Evolutionary conservation across 2,888 invertebrate genomes (phyloP), one percentile per base, ranked within the genome.

Genomic region (Athrips mouffetella): DNA sequence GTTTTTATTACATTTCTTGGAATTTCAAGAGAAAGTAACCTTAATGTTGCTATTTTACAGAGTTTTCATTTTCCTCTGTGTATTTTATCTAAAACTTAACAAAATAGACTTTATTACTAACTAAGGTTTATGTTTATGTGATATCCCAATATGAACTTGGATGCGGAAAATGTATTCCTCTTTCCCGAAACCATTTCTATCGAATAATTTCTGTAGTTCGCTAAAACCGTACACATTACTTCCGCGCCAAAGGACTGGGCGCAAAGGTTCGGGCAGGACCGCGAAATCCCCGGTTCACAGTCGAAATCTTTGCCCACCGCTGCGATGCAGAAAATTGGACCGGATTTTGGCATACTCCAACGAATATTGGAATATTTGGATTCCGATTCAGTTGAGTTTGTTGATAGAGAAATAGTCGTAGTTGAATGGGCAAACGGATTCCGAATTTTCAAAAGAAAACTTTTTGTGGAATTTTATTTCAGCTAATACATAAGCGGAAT

Each of bases 251-350:
- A 52, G 55, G 30, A 41, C 44, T 48, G 55, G 23, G 40, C 44
- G 53, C 57, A 55, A 61, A 61, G 58, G 51, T 47, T 53, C 44
- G 54, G 53, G 66, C 56, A 59, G 48, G 16, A 16, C 47, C 15
- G 41, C 60, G 66, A 63, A 64, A 65, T 57, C 53, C 57, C 51
- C 67, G 62, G 70, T 67, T 71, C 65, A 70, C 69, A 70, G 67
- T 70, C 70, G 63, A 68, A 69, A 73, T 71, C 67, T 71, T 65
- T 55, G 60, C 53, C 54, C 50, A 58, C 58, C 63, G 63, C 55
- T 55, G 54, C 59, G 69, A 67, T 70, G 79, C 78, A 76, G 77
- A 79, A 80, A 80, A 80, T 79, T 76, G 68, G 56, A 63, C 68
- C 53, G 62, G 62, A 59, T 64, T 63, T 62, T 48, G 55, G 57